Base-by-base conservation (phyloP, 2,797 vertebrate species). In the Hephaestus fuliginosus region DNA sequence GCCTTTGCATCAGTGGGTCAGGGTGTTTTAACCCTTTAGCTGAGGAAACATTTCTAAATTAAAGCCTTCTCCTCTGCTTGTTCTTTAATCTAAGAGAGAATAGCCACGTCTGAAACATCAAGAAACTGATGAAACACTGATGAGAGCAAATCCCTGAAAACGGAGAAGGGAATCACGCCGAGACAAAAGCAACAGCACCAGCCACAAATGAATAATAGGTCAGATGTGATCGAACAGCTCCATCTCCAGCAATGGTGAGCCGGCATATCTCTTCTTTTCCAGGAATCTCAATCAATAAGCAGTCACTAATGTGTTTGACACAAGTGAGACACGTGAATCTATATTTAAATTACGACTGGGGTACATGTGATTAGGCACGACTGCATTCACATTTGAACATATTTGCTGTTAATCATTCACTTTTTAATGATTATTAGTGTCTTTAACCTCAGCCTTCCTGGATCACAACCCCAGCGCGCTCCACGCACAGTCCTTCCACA, bases 241-340 rank as follows among this genome's bases (percentile, higher is more conserved):
- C 76, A 68, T 85, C 73, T 83, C 75, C 72, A 68, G 88, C 78
- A 33, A 89, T 86, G 78, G 81, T 78, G 76, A 91, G 89, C 88
- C 86, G 74, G 90, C 92, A 86, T 85, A 88, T 93, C 90, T 86
- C 87, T 83, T 86, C 84, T 88, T 90, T 90, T 88, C 89, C 88
- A 84, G 84, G 91, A 95, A 95, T 92, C 89, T 85, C 81, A 91
- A 95, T 95, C 95, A 94, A 95, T 95, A 94, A 85, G 84, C 87
- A 92, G 86, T 92, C 90, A 86, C 89, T 94, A 93, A 95, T 93
- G 93, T 93, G 90, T 95, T 84, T 83, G 86, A 82, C 81, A 5
- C 81, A 83, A 84, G 81, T 74, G 88, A 92, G 89, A 90, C 70
- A 86, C 87, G 88, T 88, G 83, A 88, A 91, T 95, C 93, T 90